Base-by-base conservation (phyloP, 2,113 vertebrate genomes). In the Chrysemys picta region DNA sequence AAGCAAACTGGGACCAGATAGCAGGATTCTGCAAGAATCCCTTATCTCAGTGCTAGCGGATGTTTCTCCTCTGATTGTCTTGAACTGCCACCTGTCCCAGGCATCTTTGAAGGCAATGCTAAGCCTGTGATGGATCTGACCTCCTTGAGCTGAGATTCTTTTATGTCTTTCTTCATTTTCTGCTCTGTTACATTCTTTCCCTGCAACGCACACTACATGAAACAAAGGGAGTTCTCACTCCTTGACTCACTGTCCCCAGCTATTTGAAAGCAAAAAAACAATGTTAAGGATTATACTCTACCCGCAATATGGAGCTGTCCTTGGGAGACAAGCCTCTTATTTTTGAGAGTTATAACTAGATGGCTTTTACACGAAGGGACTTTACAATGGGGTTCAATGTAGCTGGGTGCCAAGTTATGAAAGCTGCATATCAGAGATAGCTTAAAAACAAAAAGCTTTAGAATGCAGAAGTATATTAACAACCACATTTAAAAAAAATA, bases 91-190 rank as follows among this genome's bases (percentile, higher is more conserved):
- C 99, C 99, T 99, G 99, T 99, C 99, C 99, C 99, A 99, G 98
- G 98, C 99, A 99, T 99, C 99, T 99, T 99, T 99, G 99, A 99
- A 99, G 99, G 98, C 99, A 99, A 99, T 85, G 95, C 98, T 99
- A 99, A 99, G 99, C 98, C 99, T 99, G 98, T 99, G 99, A 99
- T 99, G 99, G 99, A 98, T 98, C 99, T 99, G 99, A 99, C 99
- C 99, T 99, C 99, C 99, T 99, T 98, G 98, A 99, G 99, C 99
- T 99, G 97, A 98, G 98, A 98, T 98, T 99, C 99, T 99, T 99
- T 99, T 98, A 99, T 99, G 99, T 99, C 99, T 99, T 99, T 99
- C 99, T 99, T 99, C 98, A 98, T 99, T 99, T 99, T 99, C 98
- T 99, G 98, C 98, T 99, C 99, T 98, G 98, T 99, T 99, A 99